These are phyloP conservation scores for Microtus oregoni DNA, from an alignment of 2,113 vertebrate species.

Conservation along the genomic window DNA sequence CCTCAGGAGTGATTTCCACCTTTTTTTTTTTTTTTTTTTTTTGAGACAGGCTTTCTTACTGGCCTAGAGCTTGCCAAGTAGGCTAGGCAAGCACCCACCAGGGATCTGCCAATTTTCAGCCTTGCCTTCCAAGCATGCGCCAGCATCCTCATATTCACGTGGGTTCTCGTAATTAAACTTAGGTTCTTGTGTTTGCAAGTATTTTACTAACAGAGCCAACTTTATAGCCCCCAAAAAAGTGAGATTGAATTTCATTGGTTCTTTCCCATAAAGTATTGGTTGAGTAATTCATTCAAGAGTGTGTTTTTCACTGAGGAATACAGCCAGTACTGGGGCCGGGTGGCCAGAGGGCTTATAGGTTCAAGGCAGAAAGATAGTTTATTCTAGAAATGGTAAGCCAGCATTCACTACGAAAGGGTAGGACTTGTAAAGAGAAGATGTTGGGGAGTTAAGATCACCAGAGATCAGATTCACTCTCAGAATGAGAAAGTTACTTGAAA, in stretches of 20 bases:
- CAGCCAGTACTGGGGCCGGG: background rate
- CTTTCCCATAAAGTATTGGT: background rate
- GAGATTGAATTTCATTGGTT: background rate
- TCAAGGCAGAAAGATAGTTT: slow-evolving; percentile 31
- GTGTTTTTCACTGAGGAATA: slow-evolving; percentile 17
- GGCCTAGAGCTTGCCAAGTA: background rate
- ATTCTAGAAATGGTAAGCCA: slow-evolving; percentile 48
- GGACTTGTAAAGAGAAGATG: slow-evolving; percentile 2
- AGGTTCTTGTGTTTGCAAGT: background rate
- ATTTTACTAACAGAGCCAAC: background rate
- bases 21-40: background rate
- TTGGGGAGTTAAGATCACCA: slow-evolving; percentile 6
- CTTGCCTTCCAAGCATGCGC: no score
- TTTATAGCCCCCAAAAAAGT: background rate
- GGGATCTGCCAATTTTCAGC: background rate
- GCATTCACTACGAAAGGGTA: background rate
- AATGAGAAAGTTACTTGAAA: slow-evolving; percentile 19
- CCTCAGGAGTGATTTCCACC: background rate
- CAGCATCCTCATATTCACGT: no score
- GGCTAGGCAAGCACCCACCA: background rate
- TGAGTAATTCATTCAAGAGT: background rate
- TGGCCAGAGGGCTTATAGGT: background rate
- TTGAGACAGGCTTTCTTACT: background rate
- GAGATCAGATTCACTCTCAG: slow-evolving; percentile 39
- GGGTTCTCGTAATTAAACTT: background rate